These are phyloP conservation scores for Sclerodermus sp. DNA, from an alignment of 2,888 invertebrate genomes.

Conservation along the genomic window DNA sequence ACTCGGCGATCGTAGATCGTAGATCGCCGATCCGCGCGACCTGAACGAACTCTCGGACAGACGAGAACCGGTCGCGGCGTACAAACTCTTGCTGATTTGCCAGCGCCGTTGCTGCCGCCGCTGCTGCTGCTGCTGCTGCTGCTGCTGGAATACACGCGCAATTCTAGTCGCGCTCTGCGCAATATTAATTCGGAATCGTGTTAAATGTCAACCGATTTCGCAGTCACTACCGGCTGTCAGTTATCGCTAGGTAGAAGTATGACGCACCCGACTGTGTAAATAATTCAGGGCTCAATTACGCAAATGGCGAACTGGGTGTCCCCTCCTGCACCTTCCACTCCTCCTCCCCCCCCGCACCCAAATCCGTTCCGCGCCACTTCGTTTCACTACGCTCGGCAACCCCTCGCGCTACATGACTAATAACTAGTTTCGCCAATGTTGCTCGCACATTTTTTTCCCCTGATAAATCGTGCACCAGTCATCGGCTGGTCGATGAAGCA, in stretches of 20 bases:
- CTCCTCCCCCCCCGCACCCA: constrained; percentile 5
- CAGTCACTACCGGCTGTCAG: constrained; percentile 34
- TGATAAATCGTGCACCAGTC: neutral
- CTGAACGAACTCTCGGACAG: too few relatives aligned
- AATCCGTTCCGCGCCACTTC: constrained; percentile 32
- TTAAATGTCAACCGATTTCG: constrained; percentile 39
- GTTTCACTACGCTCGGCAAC: constrained; percentile 24
- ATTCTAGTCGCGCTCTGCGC: neutral
- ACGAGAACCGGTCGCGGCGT: too few relatives aligned
- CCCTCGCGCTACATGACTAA: constrained; percentile 31
- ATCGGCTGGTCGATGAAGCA: constrained; percentile 7
- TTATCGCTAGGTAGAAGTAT: constrained; percentile 45
- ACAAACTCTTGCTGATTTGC: too few relatives aligned
- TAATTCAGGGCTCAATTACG: constrained; percentile 57
- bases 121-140: too few relatives aligned
- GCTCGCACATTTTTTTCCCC: constrained; percentile 4
- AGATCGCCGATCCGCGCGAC: too few relatives aligned
- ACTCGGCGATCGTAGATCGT: too few relatives aligned
- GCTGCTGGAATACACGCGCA: too few relatives aligned
- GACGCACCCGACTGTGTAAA: constrained; percentile 52
- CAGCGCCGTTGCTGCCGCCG: too few relatives aligned
- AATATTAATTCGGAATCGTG: constrained; percentile 27
- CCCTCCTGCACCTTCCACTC: constrained; percentile 14
- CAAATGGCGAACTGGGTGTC: constrained; percentile 45
- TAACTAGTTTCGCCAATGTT: constrained; percentile 33